phyloP scores from a whole-genome alignment of 2,888 invertebrate genomes.

The Agonopterix heracliana region DNA sequence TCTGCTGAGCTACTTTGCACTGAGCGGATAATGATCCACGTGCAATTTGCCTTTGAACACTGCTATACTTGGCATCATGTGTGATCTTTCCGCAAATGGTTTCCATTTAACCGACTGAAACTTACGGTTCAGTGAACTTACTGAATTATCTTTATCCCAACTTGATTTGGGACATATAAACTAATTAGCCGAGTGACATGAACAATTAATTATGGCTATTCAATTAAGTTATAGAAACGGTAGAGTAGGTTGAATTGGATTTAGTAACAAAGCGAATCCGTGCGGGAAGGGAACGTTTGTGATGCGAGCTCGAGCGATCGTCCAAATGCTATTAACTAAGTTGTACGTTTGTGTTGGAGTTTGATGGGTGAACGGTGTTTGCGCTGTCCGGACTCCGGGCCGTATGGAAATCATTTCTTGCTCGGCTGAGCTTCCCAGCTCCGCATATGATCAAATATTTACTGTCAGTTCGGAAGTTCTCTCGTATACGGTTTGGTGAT shows the following conservation, averaged over 20 bases:
- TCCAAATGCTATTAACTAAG: conserved; percentile 68
- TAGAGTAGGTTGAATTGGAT: conserved; percentile 19
- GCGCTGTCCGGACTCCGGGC: conserved; percentile 54
- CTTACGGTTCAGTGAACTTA: conserved; percentile 12
- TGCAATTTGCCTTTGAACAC: conserved; percentile 15
- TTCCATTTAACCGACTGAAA: conserved; percentile 13
- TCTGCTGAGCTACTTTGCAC: conserved; percentile 10
- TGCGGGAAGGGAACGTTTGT: conserved; percentile 40
- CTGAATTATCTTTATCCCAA: conserved; percentile 14
- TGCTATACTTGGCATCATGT: conserved; percentile 8
- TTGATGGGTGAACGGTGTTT: conserved; percentile 66
- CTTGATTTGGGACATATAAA: conserved; percentile 10
- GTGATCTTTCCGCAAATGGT: conserved; percentile 12
- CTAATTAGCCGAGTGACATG: conserved; percentile 14
- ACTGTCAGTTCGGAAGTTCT: conserved; percentile 47
- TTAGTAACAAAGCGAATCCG: conserved; percentile 37
- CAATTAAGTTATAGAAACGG: conserved; percentile 11
- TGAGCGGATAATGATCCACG: conserved; percentile 13
- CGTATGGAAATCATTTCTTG: conserved; percentile 71
- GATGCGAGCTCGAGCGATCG: conserved; percentile 38
- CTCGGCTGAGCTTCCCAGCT: conserved; percentile 57
- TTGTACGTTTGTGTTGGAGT: conserved; percentile 64
- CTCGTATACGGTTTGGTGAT: conserved; percentile 41
- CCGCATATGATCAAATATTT: conserved; percentile 65
- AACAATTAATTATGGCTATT: conserved; percentile 15